Base-by-base conservation (phyloP, 2,797 vertebrate genomes). In the Discoglossus pictus region DNA sequence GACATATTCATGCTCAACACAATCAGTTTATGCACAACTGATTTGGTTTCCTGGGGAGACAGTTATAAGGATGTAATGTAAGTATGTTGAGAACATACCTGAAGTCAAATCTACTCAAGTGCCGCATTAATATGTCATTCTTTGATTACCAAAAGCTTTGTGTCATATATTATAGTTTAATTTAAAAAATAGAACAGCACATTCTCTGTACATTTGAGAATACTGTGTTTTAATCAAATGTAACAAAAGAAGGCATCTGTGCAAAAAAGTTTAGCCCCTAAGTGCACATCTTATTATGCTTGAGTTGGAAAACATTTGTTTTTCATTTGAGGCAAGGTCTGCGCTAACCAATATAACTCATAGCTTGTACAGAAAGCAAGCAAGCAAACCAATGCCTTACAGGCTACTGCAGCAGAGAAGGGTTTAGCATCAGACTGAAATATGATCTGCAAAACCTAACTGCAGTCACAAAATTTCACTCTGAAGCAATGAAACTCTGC, bases 261-360 rank as follows among this genome's bases (percentile, higher is more conserved):
- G 65, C 80, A 24, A 53, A 86, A n/a, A 78, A 84, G 73, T 79
- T 80, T 69, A 78, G 78, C 75, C 82, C 81, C 68, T 74, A 85
- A 72, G 73, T 78, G 73, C 78, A 82, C 80, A 68, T 84, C 84
- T 83, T 77, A 78, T 75, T 76, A 87, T 73, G 77, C 77, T 65
- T 81, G 74, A 75, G 73, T 79, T 80, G 82, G 80, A 81, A 87
- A 86, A 90, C 86, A 93, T 92, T 93, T 93, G 90, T 76, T 93
- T 93, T 87, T 87, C 65, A 93, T 94, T 93, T 90, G 65, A 85
- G 78, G 74, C 79, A 74, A 64, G 52, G 77, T 78, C 79, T 65
- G 61, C 75, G 58, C 74, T 84, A 75, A 84, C 83, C 78, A 86
- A 78, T 73, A 83, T 80, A 84, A 85, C 85, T 80, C 76, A 52